phyloP scores from a whole-genome alignment of 2,797 vertebrate species.

The Decapterus maruadsi region DNA sequence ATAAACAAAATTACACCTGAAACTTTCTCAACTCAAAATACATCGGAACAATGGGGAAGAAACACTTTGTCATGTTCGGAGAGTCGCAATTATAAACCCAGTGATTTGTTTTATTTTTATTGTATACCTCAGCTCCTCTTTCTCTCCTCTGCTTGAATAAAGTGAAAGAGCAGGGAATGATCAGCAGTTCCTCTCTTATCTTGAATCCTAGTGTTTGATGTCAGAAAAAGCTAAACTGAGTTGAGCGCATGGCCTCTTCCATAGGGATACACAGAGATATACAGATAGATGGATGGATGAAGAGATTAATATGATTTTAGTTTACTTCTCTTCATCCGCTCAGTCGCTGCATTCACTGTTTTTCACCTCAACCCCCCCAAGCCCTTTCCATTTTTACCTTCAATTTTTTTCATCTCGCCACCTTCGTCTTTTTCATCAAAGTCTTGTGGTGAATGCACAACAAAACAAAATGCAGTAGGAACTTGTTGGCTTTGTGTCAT shows the following conservation, averaged over 20 bases:
- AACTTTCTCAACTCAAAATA: not conserved
- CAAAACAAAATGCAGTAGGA: constrained; percentile 12
- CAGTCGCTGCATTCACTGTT: not conserved
- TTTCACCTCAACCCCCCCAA: not conserved
- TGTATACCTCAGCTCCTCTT: not conserved
- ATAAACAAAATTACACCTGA: constrained; percentile 1
- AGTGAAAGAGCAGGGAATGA: not conserved
- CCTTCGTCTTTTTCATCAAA: constrained; percentile 12
- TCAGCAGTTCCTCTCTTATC: not conserved
- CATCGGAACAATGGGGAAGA: not conserved
- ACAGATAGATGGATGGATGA: constrained; percentile 27
- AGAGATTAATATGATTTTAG: constrained; percentile 15
- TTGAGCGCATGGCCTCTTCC: constrained; percentile 11
- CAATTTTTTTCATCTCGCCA: not conserved
- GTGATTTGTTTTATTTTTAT: not conserved
- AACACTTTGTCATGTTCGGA: constrained; percentile 1
- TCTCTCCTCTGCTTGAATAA: not conserved
- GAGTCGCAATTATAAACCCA: not conserved
- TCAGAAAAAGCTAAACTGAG: no score
- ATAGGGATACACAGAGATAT: constrained; percentile 1
- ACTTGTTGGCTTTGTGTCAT: constrained; percentile 22
- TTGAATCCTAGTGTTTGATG: not conserved
- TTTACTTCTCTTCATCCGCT: not conserved
- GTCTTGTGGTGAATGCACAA: not conserved
- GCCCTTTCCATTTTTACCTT: not conserved